Evolutionary conservation across 1,140 invertebrate species (phyloP), one percentile per base, ranked within the genome.

Genomic region (Eumaeus atala): DNA sequence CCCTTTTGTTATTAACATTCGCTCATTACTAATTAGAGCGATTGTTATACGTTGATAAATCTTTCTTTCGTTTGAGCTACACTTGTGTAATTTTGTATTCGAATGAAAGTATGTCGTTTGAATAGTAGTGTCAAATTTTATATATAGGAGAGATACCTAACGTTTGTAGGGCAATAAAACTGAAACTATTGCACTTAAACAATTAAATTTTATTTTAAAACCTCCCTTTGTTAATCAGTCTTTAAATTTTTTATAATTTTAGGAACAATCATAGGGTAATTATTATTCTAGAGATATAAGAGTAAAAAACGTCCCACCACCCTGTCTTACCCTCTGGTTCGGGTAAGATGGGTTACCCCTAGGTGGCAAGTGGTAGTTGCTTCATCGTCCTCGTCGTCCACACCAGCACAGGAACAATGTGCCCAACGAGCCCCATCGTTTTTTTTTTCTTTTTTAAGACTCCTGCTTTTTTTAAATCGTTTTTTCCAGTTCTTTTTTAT

Each of bases 211-310:
- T 44, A 44, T 16, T 44, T 17, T 3, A 17, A 44, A 17, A 16
- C 5, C 4, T 44, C 14, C n/a, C 40, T 44, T 44, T 44, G 40
- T 0, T 44, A 44, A 44, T 48, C 17, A 48, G 48, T 49, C 21
- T 33, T 49, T 49, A 33, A 49, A 2, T 9, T 49, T 49, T 18
- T 12, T 49, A 49, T 28, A 18, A 49, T 49, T 49, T 28, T 33
- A 34, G 48, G 10, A 49, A 49, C 48, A 49, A 49, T 49, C 18
- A 9, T 49, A 21, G 18, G 17, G 8, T 49, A 33, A 33, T 49
- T 49, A 49, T 9, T 49, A 11, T 49, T 48, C 18, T 49, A 49
- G 18, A 33, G 18, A 49, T 49, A 49, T 49, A 49, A 49, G 28
- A 49, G 9, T 21, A 49, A 49, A 49, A 49, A 49, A 49, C 21